Base-by-base conservation (phyloP, 2,113 vertebrate genomes). In the Neomonachus schauinslandi region DNA sequence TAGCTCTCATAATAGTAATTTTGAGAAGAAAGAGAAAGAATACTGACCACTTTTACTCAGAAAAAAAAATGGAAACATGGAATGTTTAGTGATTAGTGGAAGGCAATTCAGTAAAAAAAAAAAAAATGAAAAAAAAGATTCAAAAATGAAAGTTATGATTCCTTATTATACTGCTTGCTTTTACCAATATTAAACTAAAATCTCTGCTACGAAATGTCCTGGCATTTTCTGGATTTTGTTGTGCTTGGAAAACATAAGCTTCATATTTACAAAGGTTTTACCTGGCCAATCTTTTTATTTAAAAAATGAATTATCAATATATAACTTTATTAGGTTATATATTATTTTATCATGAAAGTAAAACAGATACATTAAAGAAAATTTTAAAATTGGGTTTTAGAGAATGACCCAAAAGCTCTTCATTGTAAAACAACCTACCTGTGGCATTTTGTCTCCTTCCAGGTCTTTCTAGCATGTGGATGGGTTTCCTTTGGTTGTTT, bases 241-340 rank as follows among this genome's bases (percentile, higher is more conserved):
- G 42, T 72, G 72, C 39, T 42, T 92, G 49, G 77, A 92, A 82
- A 89, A 83, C 6, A 87, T 13, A 89, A 79, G 31, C 26, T 89
- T 87, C 72, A 72, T 72, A 65, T 74, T 92, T 67, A 95, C 0
- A 94, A 95, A 83, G n/a, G n/a, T 95, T 93, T 92, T 84, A 81
- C 67, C 15, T 31, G 39, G 61, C 67, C 26, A 96, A 83, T 0
- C 9, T 18, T 65, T 59, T 26, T 51, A 93, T 72, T 83, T 96
- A 51, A 85, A 89, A 92, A 77, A 69, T 53, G 67, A 89, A 61
- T 92, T 59, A 92, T 36, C 36, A 89, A 94, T 7, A 90, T 14
- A 53, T 61, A 26, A 79, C 28, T 84, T 69, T 91, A 90, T 72
- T 57, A 83, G 57, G 33, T 42, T 87, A n/a, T 26, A 53, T 59